Evolutionary conservation across 2,113 vertebrate species (phyloP).

Genomic region (Cathartes aura): DNA sequence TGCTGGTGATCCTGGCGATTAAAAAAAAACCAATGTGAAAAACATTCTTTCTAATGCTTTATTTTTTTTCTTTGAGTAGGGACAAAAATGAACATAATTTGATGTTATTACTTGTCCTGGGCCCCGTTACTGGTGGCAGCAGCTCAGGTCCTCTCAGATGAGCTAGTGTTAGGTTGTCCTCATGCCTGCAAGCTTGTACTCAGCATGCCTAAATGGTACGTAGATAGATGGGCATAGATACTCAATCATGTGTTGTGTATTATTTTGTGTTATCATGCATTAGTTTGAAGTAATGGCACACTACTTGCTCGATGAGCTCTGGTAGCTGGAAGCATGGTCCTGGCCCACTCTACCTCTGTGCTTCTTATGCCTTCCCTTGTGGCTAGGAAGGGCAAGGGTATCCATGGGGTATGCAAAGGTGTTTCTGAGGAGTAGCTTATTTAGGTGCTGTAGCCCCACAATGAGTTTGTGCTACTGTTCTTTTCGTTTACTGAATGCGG

Average conservation of each 20-base stretch:
- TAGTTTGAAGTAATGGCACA: background rate
- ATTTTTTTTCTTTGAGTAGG: background rate
- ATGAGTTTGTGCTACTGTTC: background rate
- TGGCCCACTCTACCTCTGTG: background rate
- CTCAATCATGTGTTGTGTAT: background rate
- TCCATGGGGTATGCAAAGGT: background rate
- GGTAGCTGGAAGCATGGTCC: background rate
- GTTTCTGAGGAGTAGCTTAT: background rate
- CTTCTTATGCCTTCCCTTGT: background rate
- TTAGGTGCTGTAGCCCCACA: background rate
- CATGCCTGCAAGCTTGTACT: background rate
- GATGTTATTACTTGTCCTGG: background rate
- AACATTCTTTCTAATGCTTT: background rate
- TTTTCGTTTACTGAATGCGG: background rate
- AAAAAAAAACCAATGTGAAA: background rate
- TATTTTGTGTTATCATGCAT: background rate
- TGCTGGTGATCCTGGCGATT: background rate
- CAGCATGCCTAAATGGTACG: rapidly evolving
- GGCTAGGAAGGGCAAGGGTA: background rate
- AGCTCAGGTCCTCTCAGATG: background rate
- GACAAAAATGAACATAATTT: background rate
- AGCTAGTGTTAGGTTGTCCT: background rate
- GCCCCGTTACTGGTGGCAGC: background rate
- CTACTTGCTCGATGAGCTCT: rapidly evolving
- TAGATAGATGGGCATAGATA: background rate